Evolutionary conservation across 1,140 invertebrate genomes (phyloP), one percentile per base, ranked within the genome.

Genomic region (Sycobia sp.): DNA sequence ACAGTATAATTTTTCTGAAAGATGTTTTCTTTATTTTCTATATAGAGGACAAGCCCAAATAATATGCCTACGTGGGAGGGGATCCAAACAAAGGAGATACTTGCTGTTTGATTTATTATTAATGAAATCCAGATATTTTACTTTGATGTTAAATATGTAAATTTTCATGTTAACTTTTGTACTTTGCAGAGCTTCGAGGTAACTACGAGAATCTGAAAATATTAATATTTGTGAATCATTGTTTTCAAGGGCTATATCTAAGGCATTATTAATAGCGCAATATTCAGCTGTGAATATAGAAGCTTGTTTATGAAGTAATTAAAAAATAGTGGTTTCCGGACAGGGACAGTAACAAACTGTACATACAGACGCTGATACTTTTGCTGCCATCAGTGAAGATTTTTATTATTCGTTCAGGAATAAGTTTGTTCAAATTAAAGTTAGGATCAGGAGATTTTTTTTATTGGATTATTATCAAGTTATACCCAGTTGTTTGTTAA

Each of bases 41-140:
- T n/a, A n/a, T n/a, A n/a, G n/a, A n/a, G n/a, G n/a, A n/a, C n/a
- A n/a, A n/a, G n/a, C n/a, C n/a, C n/a, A n/a, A n/a, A n/a, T n/a
- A n/a, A n/a, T n/a, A 61, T 36, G 7, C 58, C 58, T 11, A 23
- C 11, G 23, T 61, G 58, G 4, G 58, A 20, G 4, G 58, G 58
- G 4, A 61, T 36, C 47, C 58, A 61, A 29, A n/a, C n/a, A n/a
- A n/a, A n/a, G n/a, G n/a, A n/a, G n/a, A n/a, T n/a, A n/a, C n/a
- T n/a, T n/a, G n/a, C 8, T 29, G 4, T n/a, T n/a, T 3, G 3
- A 4, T 25, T 10, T 41, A 11, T 2, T 27, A 7, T 3, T 3
- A 2, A 20, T 18, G 46, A 27, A 47, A n/a, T 47, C 23, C 2
- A n/a, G 3, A 27, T 10, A 27, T 47, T 47, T 47, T 47, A n/a